These are phyloP conservation scores for Notothenia rossii DNA, from an alignment of 2,113 vertebrate species.

Conservation along the genomic window DNA sequence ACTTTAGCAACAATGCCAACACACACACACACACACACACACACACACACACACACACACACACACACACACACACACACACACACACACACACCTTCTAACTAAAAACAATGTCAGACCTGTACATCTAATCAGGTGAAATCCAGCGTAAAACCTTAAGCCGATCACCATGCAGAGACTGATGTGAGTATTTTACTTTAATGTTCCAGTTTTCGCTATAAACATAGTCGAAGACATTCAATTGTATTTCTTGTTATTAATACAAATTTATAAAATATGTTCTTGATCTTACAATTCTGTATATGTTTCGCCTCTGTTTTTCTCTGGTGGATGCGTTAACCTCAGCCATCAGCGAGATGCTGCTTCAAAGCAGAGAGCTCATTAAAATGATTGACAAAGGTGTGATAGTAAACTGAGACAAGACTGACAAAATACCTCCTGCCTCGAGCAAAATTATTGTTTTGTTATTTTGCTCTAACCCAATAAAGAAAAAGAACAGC, in stretches of 20 bases:
- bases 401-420: neutral
- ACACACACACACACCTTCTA: neutral
- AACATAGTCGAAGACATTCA: neutral
- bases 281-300: neutral
- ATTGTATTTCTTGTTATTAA: neutral
- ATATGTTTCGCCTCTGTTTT: neutral
- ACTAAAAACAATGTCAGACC: neutral
- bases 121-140: neutral
- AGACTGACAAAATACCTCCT: constrained; percentile 4
- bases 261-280: neutral
- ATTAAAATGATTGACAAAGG: constrained; percentile 30
- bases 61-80: neutral
- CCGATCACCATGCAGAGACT: neutral
- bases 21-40: neutral
- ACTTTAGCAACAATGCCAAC: neutral
- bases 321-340: neutral
- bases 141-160: neutral
- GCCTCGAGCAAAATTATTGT: neutral
- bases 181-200: neutral
- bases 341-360: neutral
- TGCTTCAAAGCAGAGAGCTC: constrained; percentile 17
- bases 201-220: neutral
- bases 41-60: neutral
- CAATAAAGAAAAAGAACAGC: neutral
- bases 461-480: neutral